phyloP scores from a whole-genome alignment of 2,113 vertebrate genomes.

The Neogobius melanostomus region DNA sequence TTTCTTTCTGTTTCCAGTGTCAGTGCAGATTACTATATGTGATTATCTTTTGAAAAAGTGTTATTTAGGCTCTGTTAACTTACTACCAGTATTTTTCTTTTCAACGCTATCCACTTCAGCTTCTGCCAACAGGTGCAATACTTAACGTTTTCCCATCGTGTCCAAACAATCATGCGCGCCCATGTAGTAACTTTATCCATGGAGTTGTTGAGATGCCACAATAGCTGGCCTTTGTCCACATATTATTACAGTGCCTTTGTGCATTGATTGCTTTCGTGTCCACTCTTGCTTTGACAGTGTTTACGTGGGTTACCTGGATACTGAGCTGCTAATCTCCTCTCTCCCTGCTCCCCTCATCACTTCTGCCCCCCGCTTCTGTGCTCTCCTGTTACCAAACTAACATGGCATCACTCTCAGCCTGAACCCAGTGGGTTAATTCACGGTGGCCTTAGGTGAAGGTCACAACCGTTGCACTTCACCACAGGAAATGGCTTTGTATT shows the following conservation, averaged over 20 bases:
- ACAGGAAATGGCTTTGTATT: conserved; percentile 43
- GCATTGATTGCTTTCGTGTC: conserved; percentile 26
- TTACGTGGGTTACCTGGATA: conserved; percentile 68
- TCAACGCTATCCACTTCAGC: too few species aligned
- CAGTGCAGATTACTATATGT: too few species aligned
- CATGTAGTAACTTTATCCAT: conserved; percentile 30
- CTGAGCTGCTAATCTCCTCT: conserved; percentile 40
- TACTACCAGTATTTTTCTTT: too few species aligned
- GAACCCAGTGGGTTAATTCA: conserved; percentile 20
- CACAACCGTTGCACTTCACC: conserved; percentile 28
- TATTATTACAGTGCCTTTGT: conserved; percentile 26
- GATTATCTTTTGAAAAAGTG: too few species aligned
- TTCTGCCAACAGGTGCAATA: conserved; percentile 30
- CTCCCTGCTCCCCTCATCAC: conserved; percentile 28
- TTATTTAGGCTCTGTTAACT: too few species aligned
- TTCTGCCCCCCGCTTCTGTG: conserved; percentile 13
- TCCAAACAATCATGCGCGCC: conserved; percentile 13
- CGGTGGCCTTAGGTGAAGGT: conserved; percentile 36
- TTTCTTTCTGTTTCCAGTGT: too few species aligned
- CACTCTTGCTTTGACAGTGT: conserved; percentile 61
- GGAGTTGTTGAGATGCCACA: conserved; percentile 24
- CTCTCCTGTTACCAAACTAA: conserved; percentile 54
- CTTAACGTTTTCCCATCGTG: conserved; percentile 1
- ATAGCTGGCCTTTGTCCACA: conserved; percentile 37
- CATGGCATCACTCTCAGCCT: conserved; percentile 31